Evolutionary conservation across 2,888 invertebrate genomes (phyloP).

Genomic region (Sicus ferrugineus): DNA sequence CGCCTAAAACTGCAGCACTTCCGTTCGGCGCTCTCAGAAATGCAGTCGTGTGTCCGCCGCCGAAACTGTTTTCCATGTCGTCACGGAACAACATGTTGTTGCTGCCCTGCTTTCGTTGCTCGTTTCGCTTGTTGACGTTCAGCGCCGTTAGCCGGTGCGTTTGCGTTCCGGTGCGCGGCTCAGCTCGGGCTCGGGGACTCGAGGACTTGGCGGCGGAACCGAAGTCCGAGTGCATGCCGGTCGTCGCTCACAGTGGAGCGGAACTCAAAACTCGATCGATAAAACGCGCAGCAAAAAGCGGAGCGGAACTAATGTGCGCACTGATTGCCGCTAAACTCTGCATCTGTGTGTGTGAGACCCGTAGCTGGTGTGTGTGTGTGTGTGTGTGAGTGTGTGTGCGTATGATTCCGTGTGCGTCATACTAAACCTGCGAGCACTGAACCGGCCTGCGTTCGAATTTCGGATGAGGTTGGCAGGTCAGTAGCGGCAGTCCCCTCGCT

Average conservation of each 20-base stretch:
- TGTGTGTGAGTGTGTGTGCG: not conserved
- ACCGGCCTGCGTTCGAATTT: not conserved
- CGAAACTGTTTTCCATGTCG: constrained; percentile 30
- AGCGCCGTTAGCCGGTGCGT: not conserved
- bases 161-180: not conserved
- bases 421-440: not conserved
- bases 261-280: constrained; percentile 12
- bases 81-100: not conserved
- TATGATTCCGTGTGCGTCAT: not conserved
- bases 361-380: not conserved
- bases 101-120: constrained; percentile 10
- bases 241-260: not conserved
- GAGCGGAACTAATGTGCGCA: constrained; percentile 4
- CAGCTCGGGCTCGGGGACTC: no score
- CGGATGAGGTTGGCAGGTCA: constrained; percentile 27
- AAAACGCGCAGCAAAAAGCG: not conserved
- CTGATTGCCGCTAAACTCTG: constrained; percentile 6
- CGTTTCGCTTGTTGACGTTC: constrained; percentile 8
- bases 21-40: constrained; percentile 3
- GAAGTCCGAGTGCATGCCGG: not conserved
- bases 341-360: not conserved
- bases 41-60: not conserved
- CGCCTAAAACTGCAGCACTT: constrained; percentile 30
- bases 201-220: not conserved
- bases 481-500: not conserved